Conservation (phyloP, 35 echinoderm and acorn worm genomes). For the Strongylocentrotus purpuratus region DNA sequence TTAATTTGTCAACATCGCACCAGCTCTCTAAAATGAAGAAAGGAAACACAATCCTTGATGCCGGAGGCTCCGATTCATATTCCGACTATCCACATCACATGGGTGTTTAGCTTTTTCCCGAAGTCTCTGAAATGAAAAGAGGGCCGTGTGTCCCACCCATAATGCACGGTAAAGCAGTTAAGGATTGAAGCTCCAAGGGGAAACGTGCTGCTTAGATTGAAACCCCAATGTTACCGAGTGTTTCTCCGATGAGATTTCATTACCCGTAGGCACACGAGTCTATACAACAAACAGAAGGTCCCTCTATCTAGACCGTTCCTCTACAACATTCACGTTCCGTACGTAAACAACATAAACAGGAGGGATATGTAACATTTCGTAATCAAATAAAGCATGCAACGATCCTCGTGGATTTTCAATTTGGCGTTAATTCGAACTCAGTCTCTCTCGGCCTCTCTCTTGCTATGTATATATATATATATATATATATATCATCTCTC, state of each 20-base stretch:
- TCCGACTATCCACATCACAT: not conserved
- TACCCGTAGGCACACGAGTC: not conserved
- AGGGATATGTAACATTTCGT: constrained; percentile 4
- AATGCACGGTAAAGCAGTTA: not conserved
- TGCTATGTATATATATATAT: no score
- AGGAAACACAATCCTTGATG: not conserved
- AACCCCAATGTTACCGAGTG: not conserved
- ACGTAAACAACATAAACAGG: constrained; percentile 30
- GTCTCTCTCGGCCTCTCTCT: not conserved
- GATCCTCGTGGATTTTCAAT: constrained; percentile 39
- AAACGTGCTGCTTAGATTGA: not conserved
- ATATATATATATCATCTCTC: not conserved
- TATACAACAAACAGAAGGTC: not conserved
- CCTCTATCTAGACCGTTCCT: not conserved
- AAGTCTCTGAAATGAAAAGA: no score
- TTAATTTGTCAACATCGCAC: not conserved
- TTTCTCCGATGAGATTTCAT: not conserved
- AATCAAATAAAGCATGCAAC: not conserved
- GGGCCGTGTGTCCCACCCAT: not conserved
- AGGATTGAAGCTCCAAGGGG: not conserved
- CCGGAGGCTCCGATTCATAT: not conserved
- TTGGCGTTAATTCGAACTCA: not conserved
- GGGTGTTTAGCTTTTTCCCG: no score
- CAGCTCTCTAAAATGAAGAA: not conserved
- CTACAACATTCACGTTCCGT: not conserved